Evolutionary conservation across 2,113 vertebrate genomes (phyloP), one percentile per base, ranked within the genome.

Genomic region (Pimephales promelas): DNA sequence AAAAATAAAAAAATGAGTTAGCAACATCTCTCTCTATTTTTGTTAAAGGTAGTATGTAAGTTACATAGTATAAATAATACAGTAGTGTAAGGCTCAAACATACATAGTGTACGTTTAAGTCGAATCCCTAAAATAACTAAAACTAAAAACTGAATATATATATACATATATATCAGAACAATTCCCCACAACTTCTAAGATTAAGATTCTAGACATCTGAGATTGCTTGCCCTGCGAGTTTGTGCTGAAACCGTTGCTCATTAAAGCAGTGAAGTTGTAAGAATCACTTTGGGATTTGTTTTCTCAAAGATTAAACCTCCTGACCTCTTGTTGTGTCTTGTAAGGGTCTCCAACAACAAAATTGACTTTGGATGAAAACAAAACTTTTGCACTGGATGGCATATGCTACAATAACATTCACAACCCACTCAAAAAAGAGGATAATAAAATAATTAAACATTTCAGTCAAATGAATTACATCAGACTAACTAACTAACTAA

Each of bases 251-350:
- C 45, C 11, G 49, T 36, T 36, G 28, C 9, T 36, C 11, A 2
- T n/a, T 22, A 22, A 76, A 40, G 31, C 31, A 56, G 9, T 31
- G 56, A 36, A 76, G 43, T 24, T 71, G 79, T 73, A 59, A 70
- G 81, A 76, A 61, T 73, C 81, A 59, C 36, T 24, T n/a, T 45
- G 40, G 66, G 40, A 72, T 36, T 82, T 18, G 40, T 73, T 72
- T 59, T 57, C 81, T 82, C 68, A 70, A 13, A 20, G 36, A 52
- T 71, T 61, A 81, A 75, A 85, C 45, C 78, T 72, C 34, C 74
- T 31, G 47, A 20, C 18, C 28, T 75, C 26, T 14, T 43, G 26
- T 10, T 56, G 26, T 13, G 36, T 28, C 28, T 20, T 22, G 5
- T 75, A 75, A 54, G 16, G 72, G 72, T 75, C 18, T 75, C 18